Evolutionary conservation across 2,797 vertebrate genomes (phyloP).

Genomic region (Cheirogaleus major): DNA sequence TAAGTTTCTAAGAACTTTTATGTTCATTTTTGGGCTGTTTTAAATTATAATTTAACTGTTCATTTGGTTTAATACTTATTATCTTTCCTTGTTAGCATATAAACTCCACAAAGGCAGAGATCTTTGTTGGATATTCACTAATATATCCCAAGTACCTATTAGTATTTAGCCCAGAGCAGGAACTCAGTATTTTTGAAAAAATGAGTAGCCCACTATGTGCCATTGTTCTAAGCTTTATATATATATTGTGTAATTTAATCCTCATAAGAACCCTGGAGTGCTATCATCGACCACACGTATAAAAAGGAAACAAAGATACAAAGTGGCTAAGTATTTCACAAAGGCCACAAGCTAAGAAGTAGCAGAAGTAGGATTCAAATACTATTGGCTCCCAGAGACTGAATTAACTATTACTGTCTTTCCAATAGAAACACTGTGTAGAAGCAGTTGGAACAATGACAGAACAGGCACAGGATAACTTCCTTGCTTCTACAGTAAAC

Average conservation of each 20-base stretch:
- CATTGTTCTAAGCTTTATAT: neutral
- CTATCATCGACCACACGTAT: neutral
- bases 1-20: neutral
- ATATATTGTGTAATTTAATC: neutral
- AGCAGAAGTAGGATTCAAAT: neutral
- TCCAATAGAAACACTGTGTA: neutral
- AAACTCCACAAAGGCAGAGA: neutral
- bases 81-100: neutral
- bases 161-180: neutral
- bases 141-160: neutral
- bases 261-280: neutral
- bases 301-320: neutral
- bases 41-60: neutral
- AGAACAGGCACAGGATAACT: neutral
- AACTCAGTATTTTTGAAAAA: neutral
- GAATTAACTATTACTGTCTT: neutral
- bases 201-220: neutral
- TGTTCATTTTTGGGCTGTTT: neutral
- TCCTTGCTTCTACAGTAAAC: neutral
- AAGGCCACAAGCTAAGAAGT: neutral
- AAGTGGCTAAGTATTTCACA: neutral
- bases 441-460: neutral
- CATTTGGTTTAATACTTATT: neutral
- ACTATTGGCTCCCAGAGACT: neutral
- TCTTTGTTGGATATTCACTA: neutral